Conservation (phyloP, 2,113 vertebrate genomes). For the Cololabis saira region DNA sequence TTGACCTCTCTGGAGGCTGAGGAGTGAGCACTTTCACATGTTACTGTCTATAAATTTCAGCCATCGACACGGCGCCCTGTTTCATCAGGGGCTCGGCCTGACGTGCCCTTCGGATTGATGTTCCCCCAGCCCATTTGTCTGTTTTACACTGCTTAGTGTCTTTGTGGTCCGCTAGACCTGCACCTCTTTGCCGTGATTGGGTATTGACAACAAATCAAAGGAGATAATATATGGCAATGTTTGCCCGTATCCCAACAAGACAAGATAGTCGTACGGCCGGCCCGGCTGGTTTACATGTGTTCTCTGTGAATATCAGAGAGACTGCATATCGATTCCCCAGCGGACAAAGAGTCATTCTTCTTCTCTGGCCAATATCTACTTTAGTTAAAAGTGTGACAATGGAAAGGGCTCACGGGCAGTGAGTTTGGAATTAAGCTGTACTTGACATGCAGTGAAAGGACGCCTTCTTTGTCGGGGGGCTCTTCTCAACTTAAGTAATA, state of each 20-base stretch:
- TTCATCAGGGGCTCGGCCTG: slow-evolving; percentile 76
- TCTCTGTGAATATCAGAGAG: slow-evolving; percentile 76
- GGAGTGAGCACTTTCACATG: slow-evolving; percentile 76
- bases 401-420: slow-evolving; percentile 70
- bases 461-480: slow-evolving; percentile 75
- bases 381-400: slow-evolving; percentile 78
- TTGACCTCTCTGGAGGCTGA: slow-evolving; percentile 74
- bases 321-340: slow-evolving; percentile 76
- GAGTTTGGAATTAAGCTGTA: slow-evolving; percentile 84
- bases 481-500: slow-evolving; percentile 90
- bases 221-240: slow-evolving; percentile 82
- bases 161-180: slow-evolving; percentile 77
- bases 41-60: slow-evolving; percentile 83
- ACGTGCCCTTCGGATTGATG: slow-evolving; percentile 81
- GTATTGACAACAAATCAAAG: slow-evolving; percentile 87
- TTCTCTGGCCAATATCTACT: slow-evolving; percentile 72
- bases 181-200: slow-evolving; percentile 79
- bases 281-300: slow-evolving; percentile 80
- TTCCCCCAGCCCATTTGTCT: slow-evolving; percentile 80
- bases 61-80: slow-evolving; percentile 66
- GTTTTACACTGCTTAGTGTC: slow-evolving; percentile 81
- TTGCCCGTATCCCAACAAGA: slow-evolving; percentile 74
- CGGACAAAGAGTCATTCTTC: slow-evolving; percentile 74
- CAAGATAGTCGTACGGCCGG: slow-evolving; percentile 75
- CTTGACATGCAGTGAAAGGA: slow-evolving; percentile 86